Evolutionary conservation across 2,888 invertebrate genomes (phyloP).

Genomic region (Chloroclystis v-ata): DNA sequence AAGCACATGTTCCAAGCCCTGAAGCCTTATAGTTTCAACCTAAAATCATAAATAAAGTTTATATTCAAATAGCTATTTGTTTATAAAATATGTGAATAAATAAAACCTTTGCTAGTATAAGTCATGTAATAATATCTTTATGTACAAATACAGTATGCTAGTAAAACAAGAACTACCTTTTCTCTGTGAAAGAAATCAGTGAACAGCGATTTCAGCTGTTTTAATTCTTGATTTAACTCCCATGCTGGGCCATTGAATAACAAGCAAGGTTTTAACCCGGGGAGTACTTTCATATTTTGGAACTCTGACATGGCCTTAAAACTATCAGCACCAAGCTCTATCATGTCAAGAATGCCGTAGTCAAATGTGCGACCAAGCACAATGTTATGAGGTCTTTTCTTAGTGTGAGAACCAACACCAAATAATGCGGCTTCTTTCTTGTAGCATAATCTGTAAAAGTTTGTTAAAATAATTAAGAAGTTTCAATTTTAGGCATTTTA

Average conservation of each 20-base stretch:
- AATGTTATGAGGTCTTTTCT: constrained; percentile 96
- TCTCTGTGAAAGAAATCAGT: constrained; percentile 95
- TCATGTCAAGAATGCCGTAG: constrained; percentile 94
- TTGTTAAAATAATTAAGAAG: too few relatives aligned
- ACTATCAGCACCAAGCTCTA: constrained; percentile 93
- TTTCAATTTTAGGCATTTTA: too few relatives aligned
- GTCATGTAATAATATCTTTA: too few relatives aligned
- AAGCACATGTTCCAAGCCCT: constrained; percentile 95
- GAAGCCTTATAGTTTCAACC: constrained; percentile 88
- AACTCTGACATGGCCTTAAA: constrained; percentile 89
- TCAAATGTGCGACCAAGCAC: constrained; percentile 94
- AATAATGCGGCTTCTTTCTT: constrained; percentile 95
- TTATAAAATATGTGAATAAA: too few relatives aligned
- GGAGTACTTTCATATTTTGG: constrained; percentile 84
- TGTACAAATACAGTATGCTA: too few relatives aligned
- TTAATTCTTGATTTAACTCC: constrained; percentile 88
- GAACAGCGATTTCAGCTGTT: constrained; percentile 91
- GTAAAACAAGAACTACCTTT: too few relatives aligned
- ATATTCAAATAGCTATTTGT: background rate
- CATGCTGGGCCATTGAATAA: constrained; percentile 95
- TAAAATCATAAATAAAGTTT: constrained; percentile 35
- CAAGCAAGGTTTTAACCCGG: constrained; percentile 93
- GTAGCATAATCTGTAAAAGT: constrained; percentile 79
- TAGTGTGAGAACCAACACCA: constrained; percentile 93
- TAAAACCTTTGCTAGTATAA: too few relatives aligned